These are phyloP conservation scores for Lampris incognitus DNA, from an alignment of 2,113 vertebrate genomes.

Conservation along the genomic window DNA sequence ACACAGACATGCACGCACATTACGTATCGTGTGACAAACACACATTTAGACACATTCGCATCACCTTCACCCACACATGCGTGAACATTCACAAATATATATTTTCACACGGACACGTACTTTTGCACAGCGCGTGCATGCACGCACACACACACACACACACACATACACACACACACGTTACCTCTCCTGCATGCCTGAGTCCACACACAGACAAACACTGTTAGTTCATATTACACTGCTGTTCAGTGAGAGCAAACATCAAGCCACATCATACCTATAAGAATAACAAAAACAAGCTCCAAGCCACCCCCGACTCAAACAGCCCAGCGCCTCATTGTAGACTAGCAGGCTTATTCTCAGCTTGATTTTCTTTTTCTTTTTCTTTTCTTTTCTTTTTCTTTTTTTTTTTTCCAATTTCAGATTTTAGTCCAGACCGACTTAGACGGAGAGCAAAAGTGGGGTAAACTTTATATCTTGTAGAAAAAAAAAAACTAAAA, in stretches of 20 bases:
- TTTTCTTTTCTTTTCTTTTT: background rate
- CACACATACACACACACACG: constrained; percentile 18
- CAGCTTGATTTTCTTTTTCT: background rate
- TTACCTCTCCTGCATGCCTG: background rate
- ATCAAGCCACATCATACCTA: constrained; percentile 31
- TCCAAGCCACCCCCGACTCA: background rate
- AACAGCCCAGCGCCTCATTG: background rate
- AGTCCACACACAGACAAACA: constrained; percentile 10
- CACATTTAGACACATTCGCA: constrained; percentile 15
- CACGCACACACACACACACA: background rate
- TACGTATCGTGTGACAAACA: background rate
- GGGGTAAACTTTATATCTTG: no score
- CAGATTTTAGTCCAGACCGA: no score
- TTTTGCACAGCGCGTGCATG: background rate
- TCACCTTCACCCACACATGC: background rate
- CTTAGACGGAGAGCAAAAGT: no score
- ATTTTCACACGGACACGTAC: background rate
- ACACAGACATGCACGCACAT: background rate
- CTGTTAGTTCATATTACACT: constrained; percentile 22
- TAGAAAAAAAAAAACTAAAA: no score
- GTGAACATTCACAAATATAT: constrained; percentile 14
- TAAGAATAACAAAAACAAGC: constrained; percentile 43
- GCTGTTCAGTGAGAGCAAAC: constrained; percentile 39
- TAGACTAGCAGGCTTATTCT: background rate
- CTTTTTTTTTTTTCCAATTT: no score